Evolutionary conservation across 2,888 invertebrate genomes (phyloP).

Genomic region (Pollenia amentaria): DNA sequence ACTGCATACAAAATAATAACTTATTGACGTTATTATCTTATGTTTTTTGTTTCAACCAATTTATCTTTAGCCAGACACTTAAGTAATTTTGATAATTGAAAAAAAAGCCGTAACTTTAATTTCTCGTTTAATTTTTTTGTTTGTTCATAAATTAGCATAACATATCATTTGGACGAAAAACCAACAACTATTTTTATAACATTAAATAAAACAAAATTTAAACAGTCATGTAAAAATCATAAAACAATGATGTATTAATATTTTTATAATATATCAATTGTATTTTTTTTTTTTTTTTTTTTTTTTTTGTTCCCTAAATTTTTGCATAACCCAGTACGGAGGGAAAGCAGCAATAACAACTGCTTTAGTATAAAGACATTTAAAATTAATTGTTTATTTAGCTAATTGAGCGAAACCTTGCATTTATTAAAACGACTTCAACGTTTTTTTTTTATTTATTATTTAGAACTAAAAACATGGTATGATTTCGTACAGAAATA

Average conservation of each 20-base stretch:
- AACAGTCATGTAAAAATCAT: constrained; percentile 25
- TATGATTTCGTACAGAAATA: no score
- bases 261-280: constrained; percentile 7
- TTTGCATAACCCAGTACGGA: constrained; percentile 7
- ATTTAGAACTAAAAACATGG: background rate
- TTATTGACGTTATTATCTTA: background rate
- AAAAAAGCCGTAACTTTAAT: constrained; percentile 5
- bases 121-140: background rate
- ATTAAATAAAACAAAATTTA: background rate
- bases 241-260: constrained; percentile 45
- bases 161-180: constrained; percentile 47
- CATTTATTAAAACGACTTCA: constrained; percentile 50
- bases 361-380: constrained; percentile 47
- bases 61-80: background rate
- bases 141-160: constrained; percentile 36
- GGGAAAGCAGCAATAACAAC: constrained; percentile 16
- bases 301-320: background rate
- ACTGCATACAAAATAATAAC: no score
- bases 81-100: background rate
- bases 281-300: background rate
- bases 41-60: background rate
- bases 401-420: constrained; percentile 75
- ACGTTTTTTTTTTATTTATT: background rate
- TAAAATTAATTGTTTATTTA: constrained; percentile 73
- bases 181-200: no score